Evolutionary conservation across 1,140 invertebrate genomes (phyloP).

Genomic region (Mactra quadrangularis): DNA sequence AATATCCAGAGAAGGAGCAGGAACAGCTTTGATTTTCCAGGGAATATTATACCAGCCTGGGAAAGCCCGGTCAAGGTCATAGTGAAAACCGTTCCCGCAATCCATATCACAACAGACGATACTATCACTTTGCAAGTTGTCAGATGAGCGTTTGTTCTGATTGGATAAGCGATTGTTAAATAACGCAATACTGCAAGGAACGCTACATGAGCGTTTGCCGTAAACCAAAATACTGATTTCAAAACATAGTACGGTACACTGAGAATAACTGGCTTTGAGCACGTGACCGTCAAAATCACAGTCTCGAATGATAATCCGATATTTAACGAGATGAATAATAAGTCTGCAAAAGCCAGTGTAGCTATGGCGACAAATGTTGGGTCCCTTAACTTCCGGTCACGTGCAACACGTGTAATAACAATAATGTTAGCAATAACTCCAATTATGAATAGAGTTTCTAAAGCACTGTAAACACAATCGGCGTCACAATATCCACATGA

Average conservation of each 20-base stretch:
- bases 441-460: constrained; percentile 38
- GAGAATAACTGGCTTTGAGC: background rate
- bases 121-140: constrained; percentile 2
- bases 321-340: constrained; percentile 24
- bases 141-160: background rate
- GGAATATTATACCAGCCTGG: background rate
- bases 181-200: constrained; percentile 41
- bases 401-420: constrained; percentile 2
- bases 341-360: constrained; percentile 32
- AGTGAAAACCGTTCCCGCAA: constrained; percentile 19
- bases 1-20: constrained; percentile 17
- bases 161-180: constrained; percentile 28
- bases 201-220: constrained; percentile 38
- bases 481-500: constrained; percentile 48
- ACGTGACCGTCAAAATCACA: constrained; percentile 13
- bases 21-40: constrained; percentile 4
- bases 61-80: constrained; percentile 18
- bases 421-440: constrained; percentile 44
- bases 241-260: constrained; percentile 8
- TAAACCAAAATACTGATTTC: constrained; percentile 30
- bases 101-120: constrained; percentile 10
- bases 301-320: constrained; percentile 11
- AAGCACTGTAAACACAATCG: constrained; percentile 25
- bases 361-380: constrained; percentile 50
- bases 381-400: constrained; percentile 27